These are phyloP conservation scores for Sinocyclocheilus anophthalmus DNA, from an alignment of 2,113 vertebrate genomes.

Conservation along the genomic window DNA sequence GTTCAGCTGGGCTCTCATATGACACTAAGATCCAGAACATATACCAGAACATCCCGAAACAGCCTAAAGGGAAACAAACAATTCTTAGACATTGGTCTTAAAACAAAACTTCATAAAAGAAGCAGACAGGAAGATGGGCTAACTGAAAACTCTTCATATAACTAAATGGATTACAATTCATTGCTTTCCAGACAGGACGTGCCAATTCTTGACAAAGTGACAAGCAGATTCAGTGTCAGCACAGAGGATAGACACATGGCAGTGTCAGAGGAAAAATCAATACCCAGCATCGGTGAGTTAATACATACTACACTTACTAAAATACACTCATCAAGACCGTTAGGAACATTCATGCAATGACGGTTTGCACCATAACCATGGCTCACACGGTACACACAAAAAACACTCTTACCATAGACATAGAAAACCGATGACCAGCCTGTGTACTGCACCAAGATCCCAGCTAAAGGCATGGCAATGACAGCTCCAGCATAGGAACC, in stretches of 20 bases:
- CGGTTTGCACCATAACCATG: neutral
- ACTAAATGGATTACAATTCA: conserved; percentile 7
- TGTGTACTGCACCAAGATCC: conserved; percentile 94
- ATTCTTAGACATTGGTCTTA: neutral
- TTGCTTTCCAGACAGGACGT: neutral
- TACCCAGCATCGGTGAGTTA: conserved; percentile 64
- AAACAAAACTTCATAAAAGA: neutral
- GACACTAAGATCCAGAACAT: conserved; percentile 98
- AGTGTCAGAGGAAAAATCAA: conserved; percentile 68
- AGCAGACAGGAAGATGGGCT: neutral
- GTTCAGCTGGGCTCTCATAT: conserved; percentile 94
- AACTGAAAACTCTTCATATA: conserved; percentile 16
- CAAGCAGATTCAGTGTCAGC: conserved; percentile 23
- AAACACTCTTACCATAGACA: conserved; percentile 85
- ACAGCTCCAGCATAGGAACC: conserved; percentile 98
- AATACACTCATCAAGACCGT: conserved; percentile 28
- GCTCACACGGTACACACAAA: conserved; percentile 13
- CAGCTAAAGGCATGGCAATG: conserved; percentile 95
- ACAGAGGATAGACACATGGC: conserved; percentile 63
- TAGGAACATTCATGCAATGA: conserved; percentile 4
- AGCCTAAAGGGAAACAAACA: conserved; percentile 72
- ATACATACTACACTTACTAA: conserved; percentile 70
- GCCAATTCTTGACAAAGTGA: neutral
- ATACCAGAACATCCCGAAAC: conserved; percentile 95
- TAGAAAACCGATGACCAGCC: conserved; percentile 99